Percentiles rank a stretch among this genome's conserved stretches.
Conservation (phyloP, 2,888 invertebrate species). For the Apamea sordens region DNA sequence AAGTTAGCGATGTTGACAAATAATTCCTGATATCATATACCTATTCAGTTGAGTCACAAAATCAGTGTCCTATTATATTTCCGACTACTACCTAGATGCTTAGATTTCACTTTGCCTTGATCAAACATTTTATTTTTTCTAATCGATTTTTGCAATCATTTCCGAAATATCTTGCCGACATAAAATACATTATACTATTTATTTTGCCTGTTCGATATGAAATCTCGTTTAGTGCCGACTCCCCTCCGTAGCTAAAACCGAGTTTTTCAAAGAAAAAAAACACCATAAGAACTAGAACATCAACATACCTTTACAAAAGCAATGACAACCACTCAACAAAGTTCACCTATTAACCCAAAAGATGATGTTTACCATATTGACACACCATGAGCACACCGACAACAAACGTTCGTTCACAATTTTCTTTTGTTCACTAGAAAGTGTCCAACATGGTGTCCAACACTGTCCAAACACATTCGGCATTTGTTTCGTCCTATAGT, state of each 20-base stretch:
- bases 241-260: background rate
- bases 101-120: conserved; percentile 29
- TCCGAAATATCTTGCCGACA: background rate
- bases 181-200: background rate
- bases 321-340: background rate
- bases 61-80: conserved; percentile 9
- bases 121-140: background rate
- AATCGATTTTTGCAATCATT: background rate
- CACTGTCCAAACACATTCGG: conserved; percentile 18
- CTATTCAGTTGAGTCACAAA: background rate
- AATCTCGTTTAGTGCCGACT: background rate
- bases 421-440: conserved; percentile 51
- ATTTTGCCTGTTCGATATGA: background rate
- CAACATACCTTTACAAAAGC: background rate
- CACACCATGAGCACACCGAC: background rate
- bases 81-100: background rate
- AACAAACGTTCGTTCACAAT: background rate
- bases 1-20: conserved; percentile 26
- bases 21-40: background rate
- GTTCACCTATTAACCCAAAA: conserved; percentile 10
- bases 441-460: conserved; percentile 24
- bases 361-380: background rate
- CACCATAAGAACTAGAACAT: background rate
- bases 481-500: conserved; percentile 47
- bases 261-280: background rate